Conservation (phyloP, 2,797 vertebrate species). For the Etheostoma nigrum region DNA sequence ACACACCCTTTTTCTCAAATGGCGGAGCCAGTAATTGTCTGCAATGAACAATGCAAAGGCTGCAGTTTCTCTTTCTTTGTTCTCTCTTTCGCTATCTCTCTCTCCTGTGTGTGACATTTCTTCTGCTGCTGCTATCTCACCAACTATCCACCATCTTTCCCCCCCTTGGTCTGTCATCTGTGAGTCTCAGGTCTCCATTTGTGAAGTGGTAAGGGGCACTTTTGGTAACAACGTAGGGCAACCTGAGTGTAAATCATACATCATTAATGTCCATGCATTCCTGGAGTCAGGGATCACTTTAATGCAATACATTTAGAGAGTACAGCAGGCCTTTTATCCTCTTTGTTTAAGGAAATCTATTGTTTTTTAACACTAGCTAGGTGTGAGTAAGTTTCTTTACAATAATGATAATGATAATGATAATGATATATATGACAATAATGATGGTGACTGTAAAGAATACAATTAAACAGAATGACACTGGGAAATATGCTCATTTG, state of each 20-base stretch:
- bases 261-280: conserved; percentile 30
- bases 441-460: conserved; percentile 41
- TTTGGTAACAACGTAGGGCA: conserved; percentile 46
- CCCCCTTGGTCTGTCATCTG: conserved; percentile 71
- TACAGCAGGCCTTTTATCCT: conserved; percentile 3
- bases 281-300: conserved; percentile 4
- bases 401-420: conserved; percentile 34
- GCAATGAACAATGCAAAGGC: conserved; percentile 87
- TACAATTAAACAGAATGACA: not conserved
- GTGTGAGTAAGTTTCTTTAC: conserved; percentile 1
- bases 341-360: not conserved
- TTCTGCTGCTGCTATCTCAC: conserved; percentile 69
- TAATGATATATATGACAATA: not conserved
- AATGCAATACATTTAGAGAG: conserved; percentile 5
- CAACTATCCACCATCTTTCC: conserved; percentile 68
- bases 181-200: conserved; percentile 73
- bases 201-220: conserved; percentile 64
- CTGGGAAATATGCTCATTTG: not conserved
- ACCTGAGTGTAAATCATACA: conserved; percentile 30
- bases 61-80: conserved; percentile 72
- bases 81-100: conserved; percentile 37
- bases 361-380: conserved; percentile 1
- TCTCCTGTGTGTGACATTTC: conserved; percentile 68
- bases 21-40: conserved; percentile 83
- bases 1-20: conserved; percentile 57